These are phyloP conservation scores for Rhinichthys klamathensis DNA, from an alignment of 2,113 vertebrate species.

Conservation along the genomic window DNA sequence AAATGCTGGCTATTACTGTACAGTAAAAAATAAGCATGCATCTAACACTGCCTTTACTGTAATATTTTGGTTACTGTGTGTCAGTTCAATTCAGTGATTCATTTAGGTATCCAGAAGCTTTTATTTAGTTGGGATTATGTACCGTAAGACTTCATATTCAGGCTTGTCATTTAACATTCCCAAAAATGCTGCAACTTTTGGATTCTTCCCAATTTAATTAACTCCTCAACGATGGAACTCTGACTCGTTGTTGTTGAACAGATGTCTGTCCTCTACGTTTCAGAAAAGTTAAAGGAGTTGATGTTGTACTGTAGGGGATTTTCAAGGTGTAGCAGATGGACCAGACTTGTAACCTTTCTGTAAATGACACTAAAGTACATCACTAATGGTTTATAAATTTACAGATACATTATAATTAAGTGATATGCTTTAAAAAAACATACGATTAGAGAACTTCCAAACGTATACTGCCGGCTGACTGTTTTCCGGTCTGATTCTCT, in stretches of 20 bases:
- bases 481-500: too few species aligned
- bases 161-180: background rate
- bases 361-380: background rate
- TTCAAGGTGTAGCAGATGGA: slow-evolving; percentile 20
- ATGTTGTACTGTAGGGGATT: slow-evolving; percentile 5
- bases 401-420: background rate
- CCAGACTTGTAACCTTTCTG: background rate
- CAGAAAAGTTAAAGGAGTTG: slow-evolving; percentile 11
- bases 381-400: background rate
- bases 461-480: background rate
- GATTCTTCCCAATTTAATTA: slow-evolving; percentile 16
- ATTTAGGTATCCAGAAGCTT: background rate
- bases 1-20: too few species aligned
- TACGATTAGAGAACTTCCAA: background rate
- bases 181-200: background rate
- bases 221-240: background rate
- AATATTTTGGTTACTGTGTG: too few species aligned
- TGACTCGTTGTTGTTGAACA: slow-evolving; percentile 17
- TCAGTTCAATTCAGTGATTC: too few species aligned
- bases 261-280: slow-evolving; percentile 32
- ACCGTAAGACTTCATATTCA: background rate
- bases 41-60: too few species aligned
- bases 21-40: too few species aligned
- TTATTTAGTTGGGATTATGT: background rate
- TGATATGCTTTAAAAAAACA: background rate